phyloP scores from a whole-genome alignment of 2,888 invertebrate species.

The Sarcophaga variegata region DNA sequence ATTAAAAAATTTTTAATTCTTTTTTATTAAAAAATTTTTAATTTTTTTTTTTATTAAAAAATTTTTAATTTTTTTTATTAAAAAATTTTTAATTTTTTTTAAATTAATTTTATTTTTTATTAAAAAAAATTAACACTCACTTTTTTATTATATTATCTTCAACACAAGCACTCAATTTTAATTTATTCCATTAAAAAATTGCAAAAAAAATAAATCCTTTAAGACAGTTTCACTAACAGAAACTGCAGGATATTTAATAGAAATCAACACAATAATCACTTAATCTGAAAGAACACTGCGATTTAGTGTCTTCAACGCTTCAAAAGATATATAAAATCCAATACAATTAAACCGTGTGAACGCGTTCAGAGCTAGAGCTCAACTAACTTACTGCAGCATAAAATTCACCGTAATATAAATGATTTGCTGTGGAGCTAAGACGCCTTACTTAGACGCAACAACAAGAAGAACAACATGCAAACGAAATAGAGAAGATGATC shows the following conservation, averaged over 20 bases:
- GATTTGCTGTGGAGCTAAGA: constrained; percentile 8
- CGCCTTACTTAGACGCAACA: too few species aligned
- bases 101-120: background rate
- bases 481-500: too few species aligned
- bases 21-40: background rate
- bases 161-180: background rate
- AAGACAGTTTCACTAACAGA: constrained; percentile 45
- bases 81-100: constrained; percentile 2
- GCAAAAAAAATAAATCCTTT: constrained; percentile 46
- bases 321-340: background rate
- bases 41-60: background rate
- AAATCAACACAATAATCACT: background rate
- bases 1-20: background rate
- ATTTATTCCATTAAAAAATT: constrained; percentile 22
- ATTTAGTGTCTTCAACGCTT: constrained; percentile 16
- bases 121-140: constrained; percentile 46
- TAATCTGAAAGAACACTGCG: background rate
- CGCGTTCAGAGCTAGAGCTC: constrained; percentile 65
- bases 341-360: constrained; percentile 42
- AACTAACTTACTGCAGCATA: constrained; percentile 62
- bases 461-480: too few species aligned
- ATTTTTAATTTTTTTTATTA: background rate
- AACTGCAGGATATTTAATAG: constrained; percentile 56
- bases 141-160: constrained; percentile 39
- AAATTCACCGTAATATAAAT: constrained; percentile 61